Base-by-base conservation (phyloP, 1,140 invertebrate species). In the Drosophila truncata region DNA sequence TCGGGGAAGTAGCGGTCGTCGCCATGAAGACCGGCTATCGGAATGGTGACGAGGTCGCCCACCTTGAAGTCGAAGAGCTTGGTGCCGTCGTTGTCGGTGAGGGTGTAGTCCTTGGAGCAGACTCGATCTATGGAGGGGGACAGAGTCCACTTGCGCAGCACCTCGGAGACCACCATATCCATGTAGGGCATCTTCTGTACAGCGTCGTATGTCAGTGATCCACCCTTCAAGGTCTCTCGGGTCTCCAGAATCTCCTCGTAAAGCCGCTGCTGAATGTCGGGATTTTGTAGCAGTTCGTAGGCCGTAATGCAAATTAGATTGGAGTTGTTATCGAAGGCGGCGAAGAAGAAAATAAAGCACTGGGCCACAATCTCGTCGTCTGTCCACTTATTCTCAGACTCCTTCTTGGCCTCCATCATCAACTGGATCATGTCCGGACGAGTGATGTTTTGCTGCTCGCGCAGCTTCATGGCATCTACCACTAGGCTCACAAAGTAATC, bases 251-350 rank as follows among this genome's bases (percentile, higher is more conserved):
- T 93, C 91, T 96, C 95, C 37, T 94, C 91, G 35, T 93, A 93
- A 3, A 96, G 76, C 60, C 93, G 93, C 23, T 94, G 80, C 70
- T 96, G 95, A 13, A 95, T 73, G 1, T 95, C 94, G 3, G 93
- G 94, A 92, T 96, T 93, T 3, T 88, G 69, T 0, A 95, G 94
- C 23, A 96, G 78, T 18, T 94, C 92, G 75, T 94, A 94, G 4
- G 93, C 62, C 2, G 93, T 82, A 54, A 94, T 94, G 31, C 93
- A 92, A 23, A 96, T 91, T 1, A 94, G 75, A 5, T 93, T 94
- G 5, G 95, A 94, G 9, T 94, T 94, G 0, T 95, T 95, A 47
- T 96, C 95, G 61, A 95, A 96, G 11, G 96, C 96, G 13, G 93
- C 94, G 50, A 94, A 85, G 54, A 94, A 94, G 70, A 94, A 94